Evolutionary conservation across 2,113 vertebrate species (phyloP), one percentile per base, ranked within the genome.

Genomic region (Setophaga petechia): DNA sequence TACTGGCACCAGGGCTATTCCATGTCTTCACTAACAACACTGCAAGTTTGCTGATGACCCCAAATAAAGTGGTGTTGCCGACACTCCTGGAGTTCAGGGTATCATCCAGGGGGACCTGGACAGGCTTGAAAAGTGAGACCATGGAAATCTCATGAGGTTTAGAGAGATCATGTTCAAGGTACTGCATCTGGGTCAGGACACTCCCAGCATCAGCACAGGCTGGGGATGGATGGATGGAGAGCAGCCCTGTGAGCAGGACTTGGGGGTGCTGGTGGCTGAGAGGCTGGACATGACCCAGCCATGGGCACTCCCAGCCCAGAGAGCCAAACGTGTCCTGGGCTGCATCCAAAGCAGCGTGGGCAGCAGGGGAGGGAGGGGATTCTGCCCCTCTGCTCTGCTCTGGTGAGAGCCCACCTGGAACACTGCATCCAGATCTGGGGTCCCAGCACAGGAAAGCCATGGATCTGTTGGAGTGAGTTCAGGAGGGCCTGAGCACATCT

Each of bases 181-280:
- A 4, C 59, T 66, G n/a, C 39, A n/a, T 1, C 0, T 11, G 19
- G 15, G 15, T 24, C 10, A 12, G 17, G 22, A 8, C 27, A 17
- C 11, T 2, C 14, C 31, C 5, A 21, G 9, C 6, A 63, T 4
- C 6, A 27, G 0, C 15, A 13, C 15, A 47, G 41, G n/a, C 15
- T 30, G 15, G 5, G 41, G 3, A 35, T 57, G 21, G 47, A n/a
- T 1, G 2, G 35, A 63, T n/a, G 0, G 0, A 63, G 20, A 57
- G 17, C 51, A 65, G 37, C 43, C 43, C 43, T 16, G 8, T 5
- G 11, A 27, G 43, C 2, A 69, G 47, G 49, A 4, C 30, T 16
- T 3, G 47, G 10, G 12, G 5, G 3, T 31, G 13, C 43, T 72
- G 58, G 3, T 8, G 51, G 31, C 0, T 35, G 11, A 58, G 47